Percentiles rank a stretch among this genome's conserved stretches.
Conservation (phyloP, 2,888 invertebrate species). For the Heliconius ismenius region DNA sequence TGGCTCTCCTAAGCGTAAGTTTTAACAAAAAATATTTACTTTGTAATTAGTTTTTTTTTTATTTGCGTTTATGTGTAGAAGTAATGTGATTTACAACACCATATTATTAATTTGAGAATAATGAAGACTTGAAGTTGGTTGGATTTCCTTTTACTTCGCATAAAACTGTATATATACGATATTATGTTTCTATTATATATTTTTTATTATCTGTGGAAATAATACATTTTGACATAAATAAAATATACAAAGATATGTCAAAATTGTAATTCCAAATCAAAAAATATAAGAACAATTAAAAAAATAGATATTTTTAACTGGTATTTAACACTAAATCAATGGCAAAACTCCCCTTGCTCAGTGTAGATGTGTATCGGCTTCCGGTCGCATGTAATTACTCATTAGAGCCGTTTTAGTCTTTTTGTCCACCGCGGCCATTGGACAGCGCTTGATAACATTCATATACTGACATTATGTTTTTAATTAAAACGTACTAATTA, state of each 20-base stretch:
- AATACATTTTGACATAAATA: too few relatives aligned
- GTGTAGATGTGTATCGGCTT: slow-evolving; percentile 69
- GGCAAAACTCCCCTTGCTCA: slow-evolving; percentile 53
- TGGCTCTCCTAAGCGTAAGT: slow-evolving; percentile 7
- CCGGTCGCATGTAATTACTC: slow-evolving; percentile 72
- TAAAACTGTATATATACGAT: background rate
- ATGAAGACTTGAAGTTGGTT: background rate
- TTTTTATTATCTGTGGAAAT: too few relatives aligned
- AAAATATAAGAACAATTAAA: slow-evolving; percentile 25
- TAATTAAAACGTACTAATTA: slow-evolving; percentile 26
- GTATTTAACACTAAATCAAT: slow-evolving; percentile 72
- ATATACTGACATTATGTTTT: slow-evolving; percentile 32
- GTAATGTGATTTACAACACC: background rate
- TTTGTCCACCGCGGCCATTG: slow-evolving; percentile 49
- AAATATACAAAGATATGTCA: too few relatives aligned
- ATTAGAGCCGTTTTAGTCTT: slow-evolving; percentile 69
- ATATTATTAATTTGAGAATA: background rate
- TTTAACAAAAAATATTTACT: background rate
- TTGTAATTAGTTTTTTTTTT: slow-evolving; percentile 6
- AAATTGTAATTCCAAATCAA: background rate
- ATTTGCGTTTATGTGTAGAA: background rate
- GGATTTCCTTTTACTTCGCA: background rate
- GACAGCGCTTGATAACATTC: slow-evolving; percentile 27
- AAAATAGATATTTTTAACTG: slow-evolving; percentile 55
- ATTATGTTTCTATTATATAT: too few relatives aligned